Evolutionary conservation across 35 echinoderm and acorn worm genomes (phyloP).

Genomic region (Apostichopus japonicus): DNA sequence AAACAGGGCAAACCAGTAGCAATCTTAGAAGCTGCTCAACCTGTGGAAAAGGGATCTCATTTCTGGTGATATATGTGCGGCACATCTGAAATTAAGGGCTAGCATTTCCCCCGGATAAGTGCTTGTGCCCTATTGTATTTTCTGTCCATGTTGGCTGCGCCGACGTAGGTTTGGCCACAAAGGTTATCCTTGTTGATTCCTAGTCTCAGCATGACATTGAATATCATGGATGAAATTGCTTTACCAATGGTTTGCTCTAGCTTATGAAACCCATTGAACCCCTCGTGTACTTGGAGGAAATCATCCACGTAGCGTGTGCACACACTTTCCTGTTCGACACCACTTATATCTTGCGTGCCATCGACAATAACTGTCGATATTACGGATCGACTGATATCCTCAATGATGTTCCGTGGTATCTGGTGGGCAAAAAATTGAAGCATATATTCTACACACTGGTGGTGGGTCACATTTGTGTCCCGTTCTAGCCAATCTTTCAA

Average conservation of each 20-base stretch:
- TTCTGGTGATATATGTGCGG: neutral
- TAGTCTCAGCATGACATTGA: conserved; percentile 4
- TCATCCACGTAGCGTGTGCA: conserved; percentile 47
- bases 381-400: neutral
- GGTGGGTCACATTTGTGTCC: no score
- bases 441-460: no score
- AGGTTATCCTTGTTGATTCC: conserved; percentile 33
- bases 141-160: conserved; percentile 63
- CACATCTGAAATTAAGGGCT: conserved; percentile 1
- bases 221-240: neutral
- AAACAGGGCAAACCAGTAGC: no score
- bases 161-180: conserved; percentile 73
- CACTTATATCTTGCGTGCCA: conserved; percentile 65
- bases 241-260: conserved; percentile 35
- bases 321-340: conserved; percentile 50
- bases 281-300: conserved; percentile 41
- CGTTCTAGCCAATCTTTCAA: no score
- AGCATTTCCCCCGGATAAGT: conserved; percentile 49
- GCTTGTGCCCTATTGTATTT: conserved; percentile 65
- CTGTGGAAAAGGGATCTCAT: no score
- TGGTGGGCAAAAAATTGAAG: no score
- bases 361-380: conserved; percentile 52
- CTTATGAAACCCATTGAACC: no score
- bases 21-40: no score
- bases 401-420: no score